phyloP scores from a whole-genome alignment of 2,888 invertebrate species.

The Xiphydria camelus region DNA sequence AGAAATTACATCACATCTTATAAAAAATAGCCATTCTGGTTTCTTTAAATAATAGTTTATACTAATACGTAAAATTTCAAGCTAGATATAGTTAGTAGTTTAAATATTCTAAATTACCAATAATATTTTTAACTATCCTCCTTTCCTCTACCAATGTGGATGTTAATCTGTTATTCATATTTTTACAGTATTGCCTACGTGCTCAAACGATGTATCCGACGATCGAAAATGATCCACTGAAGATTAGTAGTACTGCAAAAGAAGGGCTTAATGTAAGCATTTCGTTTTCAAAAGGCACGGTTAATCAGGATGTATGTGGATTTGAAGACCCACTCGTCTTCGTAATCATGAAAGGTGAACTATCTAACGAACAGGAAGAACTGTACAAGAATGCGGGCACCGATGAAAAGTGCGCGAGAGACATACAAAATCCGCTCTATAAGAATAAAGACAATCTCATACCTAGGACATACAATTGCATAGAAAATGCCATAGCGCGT shows the following conservation, averaged over 20 bases:
- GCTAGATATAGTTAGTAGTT: no score
- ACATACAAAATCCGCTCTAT: slow-evolving; percentile 31
- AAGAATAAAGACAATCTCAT: slow-evolving; percentile 29
- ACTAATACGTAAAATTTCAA: no score
- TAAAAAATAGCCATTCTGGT: no score
- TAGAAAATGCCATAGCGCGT: slow-evolving; percentile 30
- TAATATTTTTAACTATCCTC: not conserved
- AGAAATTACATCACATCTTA: no score
- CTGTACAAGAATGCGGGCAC: slow-evolving; percentile 26
- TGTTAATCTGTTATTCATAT: slow-evolving; percentile 1
- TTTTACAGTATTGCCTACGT: slow-evolving; percentile 53
- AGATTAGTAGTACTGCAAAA: slow-evolving; percentile 23
- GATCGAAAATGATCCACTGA: slow-evolving; percentile 21
- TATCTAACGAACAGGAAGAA: slow-evolving; percentile 48
- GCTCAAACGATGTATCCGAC: slow-evolving; percentile 40
- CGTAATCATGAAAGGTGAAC: slow-evolving; percentile 44
- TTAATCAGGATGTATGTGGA: slow-evolving; percentile 45
- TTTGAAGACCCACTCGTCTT: slow-evolving; percentile 44
- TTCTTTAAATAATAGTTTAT: no score
- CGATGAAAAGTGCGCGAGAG: slow-evolving; percentile 33
- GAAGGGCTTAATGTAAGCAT: slow-evolving; percentile 44
- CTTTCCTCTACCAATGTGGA: not conserved
- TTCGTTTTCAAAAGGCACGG: slow-evolving; percentile 42
- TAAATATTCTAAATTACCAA: not conserved
- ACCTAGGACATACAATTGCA: slow-evolving; percentile 38